These are phyloP conservation scores for Poecilobothrus nobilitatus DNA, from an alignment of 2,888 invertebrate genomes.

Conservation along the genomic window DNA sequence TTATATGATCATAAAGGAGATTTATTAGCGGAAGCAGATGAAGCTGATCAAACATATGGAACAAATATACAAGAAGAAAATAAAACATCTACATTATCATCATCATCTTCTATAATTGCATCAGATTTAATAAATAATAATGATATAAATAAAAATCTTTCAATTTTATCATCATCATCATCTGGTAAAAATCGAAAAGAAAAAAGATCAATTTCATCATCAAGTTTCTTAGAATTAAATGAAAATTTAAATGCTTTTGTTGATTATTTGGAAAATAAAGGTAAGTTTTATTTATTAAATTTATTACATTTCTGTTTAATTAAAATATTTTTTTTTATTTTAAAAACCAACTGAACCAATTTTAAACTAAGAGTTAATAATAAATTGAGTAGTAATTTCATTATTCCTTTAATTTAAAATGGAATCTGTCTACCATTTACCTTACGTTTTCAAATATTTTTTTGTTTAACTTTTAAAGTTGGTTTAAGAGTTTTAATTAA, in stretches of 20 bases:
- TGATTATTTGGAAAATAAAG: constrained; percentile 18
- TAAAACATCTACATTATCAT: too few species aligned
- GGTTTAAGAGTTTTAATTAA: too few species aligned
- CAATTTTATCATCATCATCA: background rate
- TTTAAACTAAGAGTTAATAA: too few species aligned
- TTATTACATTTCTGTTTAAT: background rate
- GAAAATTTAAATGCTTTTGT: constrained; percentile 19
- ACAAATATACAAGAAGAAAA: background rate
- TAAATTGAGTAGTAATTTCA: too few species aligned
- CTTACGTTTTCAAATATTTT: too few species aligned
- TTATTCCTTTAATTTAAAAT: too few species aligned
- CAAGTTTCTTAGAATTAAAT: constrained; percentile 17
- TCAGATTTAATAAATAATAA: background rate
- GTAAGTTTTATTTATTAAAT: background rate
- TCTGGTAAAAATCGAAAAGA: constrained; percentile 13
- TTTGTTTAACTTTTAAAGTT: too few species aligned
- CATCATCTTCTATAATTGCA: background rate
- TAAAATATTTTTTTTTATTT: too few species aligned
- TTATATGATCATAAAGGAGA: constrained; percentile 48
- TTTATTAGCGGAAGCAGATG: constrained; percentile 41
- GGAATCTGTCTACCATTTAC: too few species aligned
- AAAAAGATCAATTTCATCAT: constrained; percentile 14
- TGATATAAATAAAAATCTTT: background rate
- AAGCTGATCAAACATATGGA: constrained; percentile 16
- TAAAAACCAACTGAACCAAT: too few species aligned